Evolutionary conservation across 2,113 vertebrate genomes (phyloP).

Genomic region (Odobenus rosmarus): DNA sequence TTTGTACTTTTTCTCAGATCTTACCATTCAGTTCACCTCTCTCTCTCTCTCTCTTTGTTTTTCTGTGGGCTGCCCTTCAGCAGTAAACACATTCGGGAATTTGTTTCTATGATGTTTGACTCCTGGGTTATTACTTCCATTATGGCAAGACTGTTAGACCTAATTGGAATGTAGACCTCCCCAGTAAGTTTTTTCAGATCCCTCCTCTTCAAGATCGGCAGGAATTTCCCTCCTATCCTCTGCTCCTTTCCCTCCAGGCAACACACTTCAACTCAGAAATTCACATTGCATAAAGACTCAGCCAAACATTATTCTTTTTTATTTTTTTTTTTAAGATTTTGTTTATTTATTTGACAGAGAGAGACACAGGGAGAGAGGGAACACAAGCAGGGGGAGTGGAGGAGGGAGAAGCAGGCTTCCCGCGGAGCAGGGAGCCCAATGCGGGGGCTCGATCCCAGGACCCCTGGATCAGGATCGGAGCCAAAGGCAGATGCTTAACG

Average conservation of each 20-base stretch:
- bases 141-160: not conserved
- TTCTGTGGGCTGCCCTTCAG: not conserved
- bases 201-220: not conserved
- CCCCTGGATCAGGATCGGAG: too few relatives aligned
- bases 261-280: not conserved
- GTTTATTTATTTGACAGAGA: too few relatives aligned
- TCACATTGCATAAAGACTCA: not conserved
- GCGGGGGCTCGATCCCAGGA: too few relatives aligned
- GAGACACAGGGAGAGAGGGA: too few relatives aligned
- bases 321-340: too few relatives aligned
- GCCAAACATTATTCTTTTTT: not conserved
- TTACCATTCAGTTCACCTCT: not conserved
- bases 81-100: not conserved
- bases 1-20: not conserved
- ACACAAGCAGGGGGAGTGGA: too few relatives aligned
- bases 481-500: too few relatives aligned
- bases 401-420: too few relatives aligned
- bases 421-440: too few relatives aligned
- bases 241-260: not conserved
- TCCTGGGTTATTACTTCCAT: not conserved
- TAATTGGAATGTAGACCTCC: not conserved
- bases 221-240: not conserved
- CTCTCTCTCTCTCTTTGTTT: not conserved
- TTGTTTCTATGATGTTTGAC: not conserved
- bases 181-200: not conserved